phyloP scores from a whole-genome alignment of 2,888 invertebrate genomes.

The Xylocampa areola region DNA sequence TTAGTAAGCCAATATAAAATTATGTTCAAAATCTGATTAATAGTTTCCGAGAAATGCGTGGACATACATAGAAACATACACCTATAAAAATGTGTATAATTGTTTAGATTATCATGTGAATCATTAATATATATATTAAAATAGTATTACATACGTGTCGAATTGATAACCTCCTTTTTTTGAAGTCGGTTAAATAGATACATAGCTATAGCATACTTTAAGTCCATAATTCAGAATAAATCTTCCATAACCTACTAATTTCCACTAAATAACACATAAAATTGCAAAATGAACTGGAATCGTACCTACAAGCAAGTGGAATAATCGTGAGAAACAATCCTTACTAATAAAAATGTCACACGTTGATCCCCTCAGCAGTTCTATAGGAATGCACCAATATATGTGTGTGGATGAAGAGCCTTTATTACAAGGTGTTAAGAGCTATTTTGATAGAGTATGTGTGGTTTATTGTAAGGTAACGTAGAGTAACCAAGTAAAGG shows the following conservation, averaged over 20 bases:
- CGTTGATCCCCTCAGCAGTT: constrained; percentile 65
- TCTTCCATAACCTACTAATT: constrained; percentile 10
- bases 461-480: constrained; percentile 28
- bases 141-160: too few species aligned
- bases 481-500: constrained; percentile 12
- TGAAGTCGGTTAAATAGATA: too few species aligned
- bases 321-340: constrained; percentile 83
- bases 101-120: too few species aligned
- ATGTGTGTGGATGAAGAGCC: constrained; percentile 39
- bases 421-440: constrained; percentile 57
- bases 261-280: constrained; percentile 33
- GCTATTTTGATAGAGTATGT: constrained; percentile 47
- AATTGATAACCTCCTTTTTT: too few species aligned
- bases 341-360: constrained; percentile 81
- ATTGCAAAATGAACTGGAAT: constrained; percentile 37
- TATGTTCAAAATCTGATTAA: too few species aligned
- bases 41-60: too few species aligned
- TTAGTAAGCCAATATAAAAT: too few species aligned
- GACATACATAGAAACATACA: too few species aligned
- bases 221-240: background rate
- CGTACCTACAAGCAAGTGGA: constrained; percentile 17
- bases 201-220: too few species aligned
- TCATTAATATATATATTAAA: too few species aligned
- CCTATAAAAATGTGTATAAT: too few species aligned
- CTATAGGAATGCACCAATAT: constrained; percentile 62